Base-by-base conservation (phyloP, 1,140 invertebrate species). In the Lethrus apterus region DNA sequence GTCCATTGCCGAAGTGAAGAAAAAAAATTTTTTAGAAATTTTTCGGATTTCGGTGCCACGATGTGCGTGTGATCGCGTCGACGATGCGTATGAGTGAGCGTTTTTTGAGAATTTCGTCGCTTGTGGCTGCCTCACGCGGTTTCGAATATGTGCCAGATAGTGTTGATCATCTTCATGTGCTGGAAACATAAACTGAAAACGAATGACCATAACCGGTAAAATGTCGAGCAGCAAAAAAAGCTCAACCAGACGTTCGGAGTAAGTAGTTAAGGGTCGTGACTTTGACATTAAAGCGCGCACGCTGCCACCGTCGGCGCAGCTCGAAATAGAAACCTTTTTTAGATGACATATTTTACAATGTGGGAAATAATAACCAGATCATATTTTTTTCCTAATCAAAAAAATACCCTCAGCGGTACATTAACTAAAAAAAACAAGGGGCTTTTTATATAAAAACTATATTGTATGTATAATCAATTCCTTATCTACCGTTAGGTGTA, bases 201-300 rank as follows among this genome's bases (percentile, higher is more conserved):
- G 30, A 26, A 32, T 45, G 33, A 26, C 23, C 35, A 29, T 29
- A 31, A 46, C 13, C 44, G 36, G 34, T 44, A 56, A 36, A 54
- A 72, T 71, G 67, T 68, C 69, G 44, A 68, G 57, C 47, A 63
- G 65, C 41, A 66, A 62, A 56, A 58, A 59, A 52, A 57, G 57
- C 31, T 67, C 63, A 4, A 60, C 63, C 35, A 54, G 62, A 48
- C 64, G 69, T 33, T 70, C 67, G 10, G 67, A 71, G 70, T 72
- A 56, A 69, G 69, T 69, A 47, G 35, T 45, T 4, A n/a, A 44
- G 11, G 34, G 20, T 7, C 7, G 9, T n/a, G 21, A 26, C 8
- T 4, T 26, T 11, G 3, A 9, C 5, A 19, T 4, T 43, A 17
- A 9, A 17, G 45, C 11, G 21, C 26, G 18, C n/a, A 18, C 17